Evolutionary conservation across 1,140 invertebrate species (phyloP).

Genomic region (Bombus terrestris): DNA sequence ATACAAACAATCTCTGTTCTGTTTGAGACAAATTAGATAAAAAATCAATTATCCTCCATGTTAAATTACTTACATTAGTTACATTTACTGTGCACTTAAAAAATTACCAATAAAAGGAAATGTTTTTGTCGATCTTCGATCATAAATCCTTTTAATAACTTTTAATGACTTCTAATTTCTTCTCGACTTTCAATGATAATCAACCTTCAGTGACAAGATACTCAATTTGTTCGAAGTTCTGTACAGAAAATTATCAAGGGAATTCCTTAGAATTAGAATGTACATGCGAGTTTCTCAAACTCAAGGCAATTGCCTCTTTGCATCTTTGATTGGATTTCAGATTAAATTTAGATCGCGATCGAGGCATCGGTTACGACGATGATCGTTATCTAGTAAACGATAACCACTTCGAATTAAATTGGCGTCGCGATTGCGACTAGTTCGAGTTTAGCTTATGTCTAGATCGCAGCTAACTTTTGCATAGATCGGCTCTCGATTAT

Average conservation of each 20-base stretch:
- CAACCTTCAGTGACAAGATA: too few species aligned
- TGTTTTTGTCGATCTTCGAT: too few species aligned
- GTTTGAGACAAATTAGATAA: too few species aligned
- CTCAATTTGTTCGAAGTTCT: too few species aligned
- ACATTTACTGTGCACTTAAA: too few species aligned
- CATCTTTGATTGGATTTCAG: background rate
- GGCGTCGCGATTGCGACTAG: slow-evolving; percentile 4
- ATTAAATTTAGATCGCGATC: slow-evolving; percentile 14
- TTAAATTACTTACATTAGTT: too few species aligned
- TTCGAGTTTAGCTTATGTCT: background rate
- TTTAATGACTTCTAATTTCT: too few species aligned
- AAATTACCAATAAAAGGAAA: too few species aligned
- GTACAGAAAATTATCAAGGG: background rate
- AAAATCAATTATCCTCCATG: too few species aligned
- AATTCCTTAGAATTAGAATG: background rate
- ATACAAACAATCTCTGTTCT: too few species aligned
- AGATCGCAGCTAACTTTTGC: background rate
- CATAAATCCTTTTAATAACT: too few species aligned
- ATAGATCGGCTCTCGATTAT: slow-evolving; percentile 5
- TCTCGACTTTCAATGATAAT: too few species aligned
- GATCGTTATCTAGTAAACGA: slow-evolving; percentile 4
- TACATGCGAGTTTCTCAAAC: background rate
- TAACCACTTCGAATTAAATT: slow-evolving; percentile 16
- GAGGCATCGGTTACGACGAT: background rate
- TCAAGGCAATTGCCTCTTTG: background rate